Conservation (phyloP, 2,797 vertebrate genomes). For the Lepus townsendii region DNA sequence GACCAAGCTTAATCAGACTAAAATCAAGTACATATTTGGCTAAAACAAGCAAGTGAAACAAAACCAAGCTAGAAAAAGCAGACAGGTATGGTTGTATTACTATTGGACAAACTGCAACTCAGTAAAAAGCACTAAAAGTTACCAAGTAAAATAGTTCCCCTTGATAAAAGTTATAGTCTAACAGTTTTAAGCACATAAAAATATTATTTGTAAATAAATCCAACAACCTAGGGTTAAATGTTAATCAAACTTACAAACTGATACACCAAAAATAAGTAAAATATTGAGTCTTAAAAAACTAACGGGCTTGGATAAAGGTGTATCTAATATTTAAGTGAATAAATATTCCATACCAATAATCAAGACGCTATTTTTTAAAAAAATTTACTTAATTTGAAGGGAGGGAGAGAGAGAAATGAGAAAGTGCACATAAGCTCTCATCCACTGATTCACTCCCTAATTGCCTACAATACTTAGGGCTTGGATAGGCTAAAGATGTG, state of each 20-base stretch:
- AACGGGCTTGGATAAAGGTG: conserved; percentile 5
- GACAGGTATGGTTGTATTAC: background rate
- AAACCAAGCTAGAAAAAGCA: background rate
- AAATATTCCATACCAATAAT: background rate
- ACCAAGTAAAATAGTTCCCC: background rate
- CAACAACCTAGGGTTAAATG: background rate
- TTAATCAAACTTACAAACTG: background rate
- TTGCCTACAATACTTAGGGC: too few species aligned
- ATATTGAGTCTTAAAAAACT: background rate
- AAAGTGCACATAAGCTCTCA: too few species aligned
- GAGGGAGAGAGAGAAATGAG: too few species aligned
- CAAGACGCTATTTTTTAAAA: background rate
- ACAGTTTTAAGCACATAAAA: background rate
- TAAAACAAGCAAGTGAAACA: background rate
- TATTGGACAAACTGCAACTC: background rate
- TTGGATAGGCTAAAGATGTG: too few species aligned
- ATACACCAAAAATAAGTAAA: conserved; percentile 13
- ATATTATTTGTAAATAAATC: background rate
- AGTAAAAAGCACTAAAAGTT: background rate
- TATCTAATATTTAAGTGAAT: background rate
- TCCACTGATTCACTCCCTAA: too few species aligned
- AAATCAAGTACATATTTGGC: background rate
- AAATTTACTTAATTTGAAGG: too few species aligned
- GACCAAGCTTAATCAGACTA: background rate
- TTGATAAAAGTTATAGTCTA: background rate